phyloP scores from a whole-genome alignment of 2,888 invertebrate species.

The Melanophora roralis region DNA sequence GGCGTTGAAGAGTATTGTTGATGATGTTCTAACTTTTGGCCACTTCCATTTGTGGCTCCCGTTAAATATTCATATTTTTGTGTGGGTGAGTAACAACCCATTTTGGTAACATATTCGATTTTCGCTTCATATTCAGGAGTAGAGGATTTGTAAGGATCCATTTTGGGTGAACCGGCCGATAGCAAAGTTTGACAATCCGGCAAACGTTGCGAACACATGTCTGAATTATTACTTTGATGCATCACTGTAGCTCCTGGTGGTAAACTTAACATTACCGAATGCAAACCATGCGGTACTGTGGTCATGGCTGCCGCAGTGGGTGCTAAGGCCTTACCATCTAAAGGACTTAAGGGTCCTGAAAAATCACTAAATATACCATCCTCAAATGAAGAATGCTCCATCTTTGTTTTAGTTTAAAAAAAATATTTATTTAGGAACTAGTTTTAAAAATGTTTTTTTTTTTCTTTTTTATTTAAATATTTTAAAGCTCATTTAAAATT shows the following conservation, averaged over 20 bases:
- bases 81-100: conserved; percentile 77
- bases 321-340: conserved; percentile 74
- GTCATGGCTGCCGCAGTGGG: conserved; percentile 75
- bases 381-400: conserved; percentile 86
- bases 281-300: conserved; percentile 79
- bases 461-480: conserved; percentile 6
- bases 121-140: conserved; percentile 73
- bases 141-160: conserved; percentile 71
- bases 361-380: conserved; percentile 89
- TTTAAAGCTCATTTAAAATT: conserved; percentile 44
- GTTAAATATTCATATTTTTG: conserved; percentile 76
- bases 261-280: conserved; percentile 82
- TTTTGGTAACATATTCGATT: conserved; percentile 74
- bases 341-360: conserved; percentile 79
- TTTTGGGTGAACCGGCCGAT: conserved; percentile 74
- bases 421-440: conserved; percentile 23
- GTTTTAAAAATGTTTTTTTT: not conserved
- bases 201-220: conserved; percentile 74
- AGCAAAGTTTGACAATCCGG: conserved; percentile 77
- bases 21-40: conserved; percentile 70
- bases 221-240: conserved; percentile 64
- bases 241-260: conserved; percentile 69
- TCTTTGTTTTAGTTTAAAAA: conserved; percentile 66
- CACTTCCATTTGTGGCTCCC: conserved; percentile 13
- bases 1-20: conserved; percentile 72